phyloP scores from a whole-genome alignment of 2,888 invertebrate species.

The Sericinus montela region DNA sequence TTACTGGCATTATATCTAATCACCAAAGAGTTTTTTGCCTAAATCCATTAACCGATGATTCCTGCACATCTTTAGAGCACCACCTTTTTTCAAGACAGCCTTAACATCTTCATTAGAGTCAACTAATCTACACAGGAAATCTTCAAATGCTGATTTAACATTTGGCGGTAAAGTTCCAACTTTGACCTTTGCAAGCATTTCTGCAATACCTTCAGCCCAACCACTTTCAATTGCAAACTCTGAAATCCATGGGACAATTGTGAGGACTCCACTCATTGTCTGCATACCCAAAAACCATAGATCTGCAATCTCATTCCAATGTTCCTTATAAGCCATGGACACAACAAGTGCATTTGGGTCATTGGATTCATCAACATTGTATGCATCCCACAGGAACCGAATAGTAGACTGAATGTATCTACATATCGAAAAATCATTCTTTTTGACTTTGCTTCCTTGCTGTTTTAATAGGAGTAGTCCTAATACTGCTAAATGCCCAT shows the following conservation, averaged over 20 bases:
- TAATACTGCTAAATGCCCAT: slow-evolving; percentile 90
- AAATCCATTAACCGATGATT: slow-evolving; percentile 94
- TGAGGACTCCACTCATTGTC: slow-evolving; percentile 90
- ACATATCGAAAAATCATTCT: slow-evolving; percentile 93
- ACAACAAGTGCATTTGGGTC: slow-evolving; percentile 90
- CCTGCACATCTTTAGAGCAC: slow-evolving; percentile 90
- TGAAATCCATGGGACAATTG: slow-evolving; percentile 92
- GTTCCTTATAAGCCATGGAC: slow-evolving; percentile 90
- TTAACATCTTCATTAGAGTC: slow-evolving; percentile 88
- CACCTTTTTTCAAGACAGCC: slow-evolving; percentile 88
- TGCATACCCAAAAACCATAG: slow-evolving; percentile 97
- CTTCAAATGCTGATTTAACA: slow-evolving; percentile 94
- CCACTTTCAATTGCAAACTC: slow-evolving; percentile 95
- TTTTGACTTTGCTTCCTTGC: slow-evolving; percentile 89
- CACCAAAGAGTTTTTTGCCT: slow-evolving; percentile 92
- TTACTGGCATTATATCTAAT: slow-evolving; percentile 67
- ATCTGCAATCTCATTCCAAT: slow-evolving; percentile 94
- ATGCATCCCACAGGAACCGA: slow-evolving; percentile 95
- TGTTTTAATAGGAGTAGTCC: slow-evolving; percentile 91
- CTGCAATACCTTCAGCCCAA: slow-evolving; percentile 94
- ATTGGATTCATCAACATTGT: slow-evolving; percentile 92
- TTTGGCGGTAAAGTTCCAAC: slow-evolving; percentile 89
- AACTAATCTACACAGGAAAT: slow-evolving; percentile 90
- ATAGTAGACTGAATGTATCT: slow-evolving; percentile 94
- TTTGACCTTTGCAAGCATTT: slow-evolving; percentile 89